Evolutionary conservation across 2,888 invertebrate species (phyloP).

Genomic region (Tetanocera ferruginea): DNA sequence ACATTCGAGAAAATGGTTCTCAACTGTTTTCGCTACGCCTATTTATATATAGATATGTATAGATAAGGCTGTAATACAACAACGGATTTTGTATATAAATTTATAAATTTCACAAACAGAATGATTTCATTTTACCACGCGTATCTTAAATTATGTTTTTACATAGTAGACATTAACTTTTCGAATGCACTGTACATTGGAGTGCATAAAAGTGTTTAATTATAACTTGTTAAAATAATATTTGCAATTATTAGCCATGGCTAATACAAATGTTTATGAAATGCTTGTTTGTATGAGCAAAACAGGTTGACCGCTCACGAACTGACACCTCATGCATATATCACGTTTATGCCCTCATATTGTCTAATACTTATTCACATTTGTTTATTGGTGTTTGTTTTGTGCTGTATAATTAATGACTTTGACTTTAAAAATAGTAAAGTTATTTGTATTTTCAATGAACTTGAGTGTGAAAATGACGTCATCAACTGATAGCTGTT

Average conservation of each 20-base stretch:
- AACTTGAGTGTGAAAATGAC: neutral
- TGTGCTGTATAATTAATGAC: neutral
- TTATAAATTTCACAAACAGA: too few species aligned
- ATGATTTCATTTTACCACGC: too few species aligned
- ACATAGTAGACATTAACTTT: too few species aligned
- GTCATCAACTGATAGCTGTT: neutral
- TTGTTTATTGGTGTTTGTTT: neutral
- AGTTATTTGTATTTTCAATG: neutral
- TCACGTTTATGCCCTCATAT: neutral
- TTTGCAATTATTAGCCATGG: neutral
- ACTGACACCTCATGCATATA: neutral
- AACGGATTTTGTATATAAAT: too few species aligned
- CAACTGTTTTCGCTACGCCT: too few species aligned
- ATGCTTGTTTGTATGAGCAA: too few species aligned
- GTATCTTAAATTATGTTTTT: too few species aligned
- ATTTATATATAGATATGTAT: too few species aligned
- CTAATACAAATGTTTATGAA: neutral
- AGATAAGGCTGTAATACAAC: too few species aligned
- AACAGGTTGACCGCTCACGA: constrained; percentile 2
- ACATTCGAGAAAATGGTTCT: too few species aligned
- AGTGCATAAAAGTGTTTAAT: too few species aligned
- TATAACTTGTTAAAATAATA: neutral
- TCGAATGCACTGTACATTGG: too few species aligned
- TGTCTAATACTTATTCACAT: neutral
- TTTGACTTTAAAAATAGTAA: constrained; percentile 13